phyloP scores from a whole-genome alignment of 2,888 invertebrate species.

The Drosophila imparisetae region DNA sequence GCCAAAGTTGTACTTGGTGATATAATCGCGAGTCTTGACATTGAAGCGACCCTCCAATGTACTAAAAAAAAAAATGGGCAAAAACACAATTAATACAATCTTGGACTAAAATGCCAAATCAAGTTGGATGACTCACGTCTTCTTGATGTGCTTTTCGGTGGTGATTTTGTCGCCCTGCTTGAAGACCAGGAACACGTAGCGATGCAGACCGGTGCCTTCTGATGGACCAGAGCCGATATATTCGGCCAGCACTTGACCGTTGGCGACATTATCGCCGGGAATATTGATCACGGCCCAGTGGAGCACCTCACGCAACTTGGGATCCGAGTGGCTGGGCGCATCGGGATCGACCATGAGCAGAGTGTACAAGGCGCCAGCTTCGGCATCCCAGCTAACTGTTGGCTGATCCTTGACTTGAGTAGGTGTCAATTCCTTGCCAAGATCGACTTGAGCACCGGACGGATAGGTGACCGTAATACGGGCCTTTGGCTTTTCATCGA shows the following conservation, averaged over 20 bases:
- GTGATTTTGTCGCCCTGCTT: slow-evolving; percentile 86
- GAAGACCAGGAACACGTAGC: slow-evolving; percentile 92
- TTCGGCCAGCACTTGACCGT: slow-evolving; percentile 91
- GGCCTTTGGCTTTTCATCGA: slow-evolving; percentile 74
- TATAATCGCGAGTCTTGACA: slow-evolving; percentile 90
- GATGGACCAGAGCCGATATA: slow-evolving; percentile 95
- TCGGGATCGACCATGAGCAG: slow-evolving; percentile 89
- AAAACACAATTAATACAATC: not conserved
- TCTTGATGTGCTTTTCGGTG: slow-evolving; percentile 70
- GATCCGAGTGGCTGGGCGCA: slow-evolving; percentile 92
- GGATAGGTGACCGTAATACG: slow-evolving; percentile 70
- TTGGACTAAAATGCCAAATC: too few relatives aligned
- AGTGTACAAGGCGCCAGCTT: slow-evolving; percentile 79
- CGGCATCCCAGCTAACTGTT: slow-evolving; percentile 77
- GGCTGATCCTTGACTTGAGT: slow-evolving; percentile 86
- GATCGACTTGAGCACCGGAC: slow-evolving; percentile 85
- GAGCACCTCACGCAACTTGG: slow-evolving; percentile 93
- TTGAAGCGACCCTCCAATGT: slow-evolving; percentile 86
- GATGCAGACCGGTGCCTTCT: slow-evolving; percentile 90
- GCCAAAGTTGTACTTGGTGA: slow-evolving; percentile 89
- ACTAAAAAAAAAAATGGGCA: slow-evolving; percentile 52
- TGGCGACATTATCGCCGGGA: slow-evolving; percentile 88
- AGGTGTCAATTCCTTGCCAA: slow-evolving; percentile 91
- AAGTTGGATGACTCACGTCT: slow-evolving; percentile 60
- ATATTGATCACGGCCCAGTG: slow-evolving; percentile 97